A percentile compares a stretch with the other conserved stretches of the same genome.
These are phyloP conservation scores for Lepus americanus DNA, from an alignment of 2,113 vertebrate species.

Conservation along the genomic window DNA sequence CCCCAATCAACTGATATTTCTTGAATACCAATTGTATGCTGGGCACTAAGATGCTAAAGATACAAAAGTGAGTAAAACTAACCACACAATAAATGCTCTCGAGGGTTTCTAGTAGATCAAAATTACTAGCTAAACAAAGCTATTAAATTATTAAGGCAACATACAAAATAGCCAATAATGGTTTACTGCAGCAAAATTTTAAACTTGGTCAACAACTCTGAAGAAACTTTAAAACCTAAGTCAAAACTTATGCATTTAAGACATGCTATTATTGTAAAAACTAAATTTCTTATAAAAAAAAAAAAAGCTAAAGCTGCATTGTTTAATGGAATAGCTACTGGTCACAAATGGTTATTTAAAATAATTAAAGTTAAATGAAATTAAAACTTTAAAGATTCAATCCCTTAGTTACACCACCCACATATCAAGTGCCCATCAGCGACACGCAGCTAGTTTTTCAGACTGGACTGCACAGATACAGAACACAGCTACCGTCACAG, in stretches of 20 bases:
- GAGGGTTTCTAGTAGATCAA: not conserved
- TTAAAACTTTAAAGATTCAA: conserved; percentile 27
- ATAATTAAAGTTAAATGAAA: conserved; percentile 21
- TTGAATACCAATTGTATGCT: not conserved
- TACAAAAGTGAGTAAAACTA: not conserved
- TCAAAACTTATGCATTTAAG: conserved; percentile 28
- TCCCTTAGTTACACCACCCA: not conserved
- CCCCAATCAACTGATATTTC: not conserved
- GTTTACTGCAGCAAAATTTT: not conserved
- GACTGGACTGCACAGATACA: not conserved
- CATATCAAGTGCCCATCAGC: conserved; percentile 33
- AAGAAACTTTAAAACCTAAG: not conserved
- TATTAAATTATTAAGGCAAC: conserved; percentile 13
- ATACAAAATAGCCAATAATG: conserved; percentile 14
- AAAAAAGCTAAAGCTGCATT: not conserved
- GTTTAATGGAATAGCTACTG: not conserved
- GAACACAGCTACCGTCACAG: conserved; percentile 7
- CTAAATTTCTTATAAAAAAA: not conserved
- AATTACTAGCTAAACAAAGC: conserved; percentile 53
- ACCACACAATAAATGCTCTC: not conserved
- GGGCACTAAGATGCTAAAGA: not conserved
- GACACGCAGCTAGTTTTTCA: not conserved
- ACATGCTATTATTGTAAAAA: not conserved
- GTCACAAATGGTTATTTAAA: not conserved
- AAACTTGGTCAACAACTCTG: not conserved